Evolutionary conservation across 1,140 invertebrate genomes (phyloP).

Genomic region (Calosoma granatense): DNA sequence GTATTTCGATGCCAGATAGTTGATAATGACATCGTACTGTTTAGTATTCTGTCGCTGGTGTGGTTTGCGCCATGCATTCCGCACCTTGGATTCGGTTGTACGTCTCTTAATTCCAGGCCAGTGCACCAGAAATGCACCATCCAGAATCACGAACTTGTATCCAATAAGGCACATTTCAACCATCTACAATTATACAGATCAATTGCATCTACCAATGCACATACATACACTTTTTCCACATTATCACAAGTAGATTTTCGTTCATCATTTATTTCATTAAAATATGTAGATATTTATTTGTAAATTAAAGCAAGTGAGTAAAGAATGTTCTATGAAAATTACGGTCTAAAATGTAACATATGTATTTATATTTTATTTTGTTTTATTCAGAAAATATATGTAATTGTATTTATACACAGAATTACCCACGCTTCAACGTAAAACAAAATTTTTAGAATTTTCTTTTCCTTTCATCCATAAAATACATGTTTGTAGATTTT

Average conservation of each 20-base stretch:
- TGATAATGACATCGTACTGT: slow-evolving; percentile 50
- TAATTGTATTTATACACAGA: no score
- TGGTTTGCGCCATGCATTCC: slow-evolving; percentile 35
- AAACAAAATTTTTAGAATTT: no score
- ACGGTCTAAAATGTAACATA: no score
- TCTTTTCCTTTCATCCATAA: no score
- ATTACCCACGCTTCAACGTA: no score
- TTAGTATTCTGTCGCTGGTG: slow-evolving; percentile 49
- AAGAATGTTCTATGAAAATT: no score
- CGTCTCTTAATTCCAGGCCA: slow-evolving; percentile 56
- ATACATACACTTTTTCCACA: not conserved
- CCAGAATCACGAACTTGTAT: slow-evolving; percentile 64
- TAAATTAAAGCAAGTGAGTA: no score
- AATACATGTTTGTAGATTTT: no score
- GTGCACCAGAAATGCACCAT: slow-evolving; percentile 70
- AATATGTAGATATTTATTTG: no score
- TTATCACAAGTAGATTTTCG: not conserved
- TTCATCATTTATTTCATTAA: not conserved
- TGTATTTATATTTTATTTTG: no score
- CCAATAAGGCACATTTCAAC: slow-evolving; percentile 66
- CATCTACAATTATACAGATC: slow-evolving; percentile 51
- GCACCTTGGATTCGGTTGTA: slow-evolving; percentile 30
- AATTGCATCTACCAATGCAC: not conserved
- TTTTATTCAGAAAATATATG: no score
- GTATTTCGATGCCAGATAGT: slow-evolving; percentile 45